A percentile compares a stretch with the other conserved stretches of the same genome.
phyloP scores from a whole-genome alignment of 1,140 invertebrate species.

The Charaxes varanes region DNA sequence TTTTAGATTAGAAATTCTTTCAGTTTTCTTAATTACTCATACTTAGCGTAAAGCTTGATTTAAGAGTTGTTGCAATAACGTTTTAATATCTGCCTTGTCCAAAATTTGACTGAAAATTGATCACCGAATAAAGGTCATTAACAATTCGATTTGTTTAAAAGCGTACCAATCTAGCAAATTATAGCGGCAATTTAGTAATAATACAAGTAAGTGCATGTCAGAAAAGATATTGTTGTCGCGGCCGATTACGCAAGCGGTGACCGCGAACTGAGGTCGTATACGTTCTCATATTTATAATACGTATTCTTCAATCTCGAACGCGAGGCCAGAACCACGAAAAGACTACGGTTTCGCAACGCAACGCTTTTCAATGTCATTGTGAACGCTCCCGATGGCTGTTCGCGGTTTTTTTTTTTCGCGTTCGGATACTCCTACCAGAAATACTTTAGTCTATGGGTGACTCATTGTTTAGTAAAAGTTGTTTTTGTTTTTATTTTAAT shows the following conservation, averaged over 20 bases:
- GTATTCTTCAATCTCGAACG: constrained; percentile 64
- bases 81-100: too few species aligned
- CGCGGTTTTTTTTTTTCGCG: constrained; percentile 3
- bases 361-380: constrained; percentile 64
- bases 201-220: constrained; percentile 27
- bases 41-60: too few species aligned
- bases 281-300: constrained; percentile 71
- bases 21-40: too few species aligned
- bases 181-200: constrained; percentile 26
- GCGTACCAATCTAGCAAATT: constrained; percentile 12
- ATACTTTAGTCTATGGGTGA: not conserved
- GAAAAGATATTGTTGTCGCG: constrained; percentile 56
- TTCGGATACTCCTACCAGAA: constrained; percentile 1
- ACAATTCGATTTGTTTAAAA: constrained; percentile 11
- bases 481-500: too few species aligned
- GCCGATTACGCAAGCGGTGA: constrained; percentile 57
- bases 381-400: constrained; percentile 34
- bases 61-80: too few species aligned
- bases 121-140: constrained; percentile 8
- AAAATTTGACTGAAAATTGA: not conserved
- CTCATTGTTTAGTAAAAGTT: not conserved
- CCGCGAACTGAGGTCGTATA: constrained; percentile 65
- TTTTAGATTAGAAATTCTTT: too few species aligned
- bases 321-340: constrained; percentile 67
- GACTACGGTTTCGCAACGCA: constrained; percentile 64